phyloP scores from a whole-genome alignment of 2,888 invertebrate genomes.

The Cerastis rubricosa region DNA sequence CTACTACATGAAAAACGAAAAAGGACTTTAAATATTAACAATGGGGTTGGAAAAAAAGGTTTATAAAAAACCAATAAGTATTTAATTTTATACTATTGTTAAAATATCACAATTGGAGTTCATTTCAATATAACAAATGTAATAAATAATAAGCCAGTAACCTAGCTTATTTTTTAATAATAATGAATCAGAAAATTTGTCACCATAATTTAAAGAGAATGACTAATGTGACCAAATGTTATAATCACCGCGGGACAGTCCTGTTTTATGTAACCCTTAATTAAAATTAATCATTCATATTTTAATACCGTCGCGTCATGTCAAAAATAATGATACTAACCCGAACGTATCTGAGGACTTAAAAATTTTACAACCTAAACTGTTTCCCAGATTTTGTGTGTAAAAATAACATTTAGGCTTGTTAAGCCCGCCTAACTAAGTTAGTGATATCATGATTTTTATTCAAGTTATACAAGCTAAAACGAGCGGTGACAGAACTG shows the following conservation, averaged over 20 bases:
- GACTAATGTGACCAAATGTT: constrained; percentile 5
- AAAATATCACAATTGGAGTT: background rate
- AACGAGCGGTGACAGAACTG: constrained; percentile 35
- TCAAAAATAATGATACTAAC: background rate
- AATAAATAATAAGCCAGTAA: too few species aligned
- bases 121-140: background rate
- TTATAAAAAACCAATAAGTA: background rate
- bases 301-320: background rate
- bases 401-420: background rate
- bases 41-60: background rate
- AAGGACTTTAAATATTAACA: background rate
- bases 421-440: background rate
- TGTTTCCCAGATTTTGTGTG: background rate
- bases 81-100: background rate
- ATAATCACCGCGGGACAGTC: constrained; percentile 3
- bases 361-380: background rate
- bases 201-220: background rate
- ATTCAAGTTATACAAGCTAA: constrained; percentile 16
- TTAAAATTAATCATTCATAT: constrained; percentile 12
- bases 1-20: background rate
- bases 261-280: constrained; percentile 11
- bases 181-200: background rate
- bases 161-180: too few species aligned
- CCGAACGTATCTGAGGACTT: background rate
- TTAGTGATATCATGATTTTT: background rate